Percentiles rank a stretch among this genome's conserved stretches.
These are phyloP conservation scores for Prochilodus magdalenae DNA, from an alignment of 2,113 vertebrate species.

Conservation along the genomic window DNA sequence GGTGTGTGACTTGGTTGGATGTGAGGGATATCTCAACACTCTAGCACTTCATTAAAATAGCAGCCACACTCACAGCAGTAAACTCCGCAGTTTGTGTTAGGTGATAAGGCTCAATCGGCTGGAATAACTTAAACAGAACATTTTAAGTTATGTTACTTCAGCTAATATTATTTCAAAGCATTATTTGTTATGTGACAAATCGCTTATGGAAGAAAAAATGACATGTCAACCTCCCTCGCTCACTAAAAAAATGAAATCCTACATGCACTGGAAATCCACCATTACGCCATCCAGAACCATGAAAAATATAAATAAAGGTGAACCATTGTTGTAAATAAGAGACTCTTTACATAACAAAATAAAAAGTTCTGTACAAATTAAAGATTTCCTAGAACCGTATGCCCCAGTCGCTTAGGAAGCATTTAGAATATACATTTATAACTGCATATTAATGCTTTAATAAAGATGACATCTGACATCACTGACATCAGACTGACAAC, in stretches of 20 bases:
- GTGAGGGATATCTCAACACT: conserved; percentile 77
- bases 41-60: conserved; percentile 95
- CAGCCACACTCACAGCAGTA: conserved; percentile 83
- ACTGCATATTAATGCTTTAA: no score
- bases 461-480: no score
- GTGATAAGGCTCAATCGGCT: conserved; percentile 87
- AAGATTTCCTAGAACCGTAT: no score
- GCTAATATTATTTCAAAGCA: conserved; percentile 92
- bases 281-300: not conserved
- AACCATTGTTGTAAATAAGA: no score
- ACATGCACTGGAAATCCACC: not conserved
- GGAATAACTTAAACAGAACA: conserved; percentile 74
- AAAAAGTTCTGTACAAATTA: no score
- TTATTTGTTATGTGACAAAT: conserved; percentile 79
- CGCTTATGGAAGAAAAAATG: conserved; percentile 68
- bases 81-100: conserved; percentile 91
- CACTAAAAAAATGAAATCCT: not conserved
- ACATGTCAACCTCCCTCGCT: not conserved
- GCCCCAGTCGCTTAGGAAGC: no score
- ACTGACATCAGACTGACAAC: no score
- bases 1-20: conserved; percentile 72
- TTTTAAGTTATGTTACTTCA: conserved; percentile 76
- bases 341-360: no score
- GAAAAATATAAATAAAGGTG: no score
- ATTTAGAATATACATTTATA: no score